Percentiles rank a stretch among this genome's conserved stretches.
These are phyloP conservation scores for Loriculus beryllinus DNA, from an alignment of 2,797 vertebrate species.

Conservation along the genomic window DNA sequence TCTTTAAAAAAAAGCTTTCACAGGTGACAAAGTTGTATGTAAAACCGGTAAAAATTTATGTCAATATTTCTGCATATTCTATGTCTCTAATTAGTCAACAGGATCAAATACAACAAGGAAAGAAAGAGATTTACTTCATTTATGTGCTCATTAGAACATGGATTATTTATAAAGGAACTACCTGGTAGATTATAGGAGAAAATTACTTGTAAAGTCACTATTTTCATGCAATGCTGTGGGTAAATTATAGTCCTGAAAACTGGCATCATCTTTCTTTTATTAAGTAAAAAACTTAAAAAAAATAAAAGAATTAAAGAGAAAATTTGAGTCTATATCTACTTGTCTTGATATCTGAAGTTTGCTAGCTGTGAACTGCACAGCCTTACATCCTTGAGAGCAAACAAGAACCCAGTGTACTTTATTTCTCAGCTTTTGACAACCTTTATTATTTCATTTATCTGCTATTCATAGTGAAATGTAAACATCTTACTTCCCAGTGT, in stretches of 20 bases:
- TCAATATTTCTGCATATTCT: neutral
- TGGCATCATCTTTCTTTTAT: neutral
- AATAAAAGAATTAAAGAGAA: neutral
- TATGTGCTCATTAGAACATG: constrained; percentile 15
- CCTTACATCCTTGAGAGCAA: constrained; percentile 57
- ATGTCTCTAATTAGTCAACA: constrained; percentile 39
- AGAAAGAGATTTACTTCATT: constrained; percentile 27
- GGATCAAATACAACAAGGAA: constrained; percentile 9
- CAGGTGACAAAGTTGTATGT: neutral
- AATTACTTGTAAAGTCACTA: neutral
- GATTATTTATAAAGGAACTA: constrained; percentile 10
- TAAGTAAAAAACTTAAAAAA: accelerated
- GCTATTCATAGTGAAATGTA: constrained; percentile 77
- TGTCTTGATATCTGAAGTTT: constrained; percentile 50
- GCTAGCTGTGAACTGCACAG: constrained; percentile 21
- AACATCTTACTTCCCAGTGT: constrained; percentile 77
- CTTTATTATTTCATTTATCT: constrained; percentile 79
- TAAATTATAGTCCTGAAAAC: neutral
- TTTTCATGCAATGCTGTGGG: neutral
- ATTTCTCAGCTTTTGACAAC: constrained; percentile 72
- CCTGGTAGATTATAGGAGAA: neutral
- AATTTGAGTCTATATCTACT: neutral
- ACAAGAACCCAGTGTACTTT: constrained; percentile 53
- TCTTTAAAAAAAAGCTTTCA: neutral
- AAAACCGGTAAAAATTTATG: constrained; percentile 3